Conservation (phyloP, 2,888 invertebrate species). For the Microplitis deprimator region DNA sequence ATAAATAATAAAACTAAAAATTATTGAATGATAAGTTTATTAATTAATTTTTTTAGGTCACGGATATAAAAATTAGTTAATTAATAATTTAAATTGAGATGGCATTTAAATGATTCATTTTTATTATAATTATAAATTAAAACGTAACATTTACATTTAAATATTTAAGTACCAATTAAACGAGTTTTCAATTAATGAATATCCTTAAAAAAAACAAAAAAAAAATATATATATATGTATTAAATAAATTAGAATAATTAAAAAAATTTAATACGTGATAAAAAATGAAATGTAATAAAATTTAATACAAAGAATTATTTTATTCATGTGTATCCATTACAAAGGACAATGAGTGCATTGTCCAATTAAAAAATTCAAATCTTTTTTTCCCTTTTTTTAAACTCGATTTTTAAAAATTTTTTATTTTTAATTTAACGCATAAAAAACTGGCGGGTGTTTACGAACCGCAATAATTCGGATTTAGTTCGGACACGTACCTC, state of each 20-base stretch:
- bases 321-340: conserved; percentile 1
- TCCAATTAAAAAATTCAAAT: conserved; percentile 27
- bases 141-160: background rate
- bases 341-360: conserved; percentile 12
- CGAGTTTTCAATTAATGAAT: background rate
- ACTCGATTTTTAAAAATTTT: background rate
- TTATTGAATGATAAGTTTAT: background rate
- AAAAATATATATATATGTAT: background rate
- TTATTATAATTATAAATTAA: background rate
- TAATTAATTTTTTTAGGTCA: background rate
- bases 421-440: background rate
- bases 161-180: background rate
- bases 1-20: background rate
- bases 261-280: background rate
- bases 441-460: conserved; percentile 24
- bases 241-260: background rate
- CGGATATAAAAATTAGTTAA: background rate
- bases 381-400: background rate
- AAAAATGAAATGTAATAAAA: background rate
- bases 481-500: conserved; percentile 35
- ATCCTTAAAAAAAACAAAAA: background rate
- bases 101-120: background rate
- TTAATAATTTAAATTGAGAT: background rate
- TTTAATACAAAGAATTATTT: conserved; percentile 8
- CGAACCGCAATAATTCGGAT: conserved; percentile 41